Conservation (phyloP, 2,888 invertebrate genomes). For the Melolontha melolontha region DNA sequence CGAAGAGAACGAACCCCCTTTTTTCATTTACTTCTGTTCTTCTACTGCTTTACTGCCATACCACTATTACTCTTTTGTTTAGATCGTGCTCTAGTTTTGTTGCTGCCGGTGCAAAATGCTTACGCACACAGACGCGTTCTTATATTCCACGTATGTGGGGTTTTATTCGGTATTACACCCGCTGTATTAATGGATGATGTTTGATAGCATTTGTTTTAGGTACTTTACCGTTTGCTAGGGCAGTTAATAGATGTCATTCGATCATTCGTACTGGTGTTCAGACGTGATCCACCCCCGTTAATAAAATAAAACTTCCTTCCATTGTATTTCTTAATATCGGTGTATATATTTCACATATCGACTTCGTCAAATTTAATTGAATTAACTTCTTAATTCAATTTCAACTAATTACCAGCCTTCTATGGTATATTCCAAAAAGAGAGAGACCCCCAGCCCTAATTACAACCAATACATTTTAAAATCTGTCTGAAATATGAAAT, state of each 20-base stretch:
- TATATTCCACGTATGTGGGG: background rate
- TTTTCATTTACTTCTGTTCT: conserved; percentile 33
- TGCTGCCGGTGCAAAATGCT: conserved; percentile 6
- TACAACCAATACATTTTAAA: too few species aligned
- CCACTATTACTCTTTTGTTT: conserved; percentile 45
- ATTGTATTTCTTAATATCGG: conserved; percentile 3
- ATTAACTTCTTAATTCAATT: too few species aligned
- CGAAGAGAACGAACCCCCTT: conserved; percentile 46
- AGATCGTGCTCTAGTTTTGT: conserved; percentile 32
- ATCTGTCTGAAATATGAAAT: too few species aligned
- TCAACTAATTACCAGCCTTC: too few species aligned
- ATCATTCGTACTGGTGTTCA: conserved; percentile 9
- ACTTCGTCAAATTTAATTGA: too few species aligned
- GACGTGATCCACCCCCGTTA: conserved; percentile 12
- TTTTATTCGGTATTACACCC: conserved; percentile 14
- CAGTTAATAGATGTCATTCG: conserved; percentile 13
- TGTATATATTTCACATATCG: too few species aligned
- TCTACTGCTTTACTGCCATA: background rate
- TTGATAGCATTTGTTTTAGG: conserved; percentile 25
- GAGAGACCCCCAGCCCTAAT: too few species aligned
- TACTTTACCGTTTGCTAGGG: conserved; percentile 9
- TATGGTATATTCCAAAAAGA: too few species aligned
- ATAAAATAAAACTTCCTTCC: conserved; percentile 2
- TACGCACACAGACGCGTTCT: background rate
- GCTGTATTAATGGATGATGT: background rate